Base-by-base conservation (phyloP, 64 coral and sea anemone species). In the Porites australiensis region DNA sequence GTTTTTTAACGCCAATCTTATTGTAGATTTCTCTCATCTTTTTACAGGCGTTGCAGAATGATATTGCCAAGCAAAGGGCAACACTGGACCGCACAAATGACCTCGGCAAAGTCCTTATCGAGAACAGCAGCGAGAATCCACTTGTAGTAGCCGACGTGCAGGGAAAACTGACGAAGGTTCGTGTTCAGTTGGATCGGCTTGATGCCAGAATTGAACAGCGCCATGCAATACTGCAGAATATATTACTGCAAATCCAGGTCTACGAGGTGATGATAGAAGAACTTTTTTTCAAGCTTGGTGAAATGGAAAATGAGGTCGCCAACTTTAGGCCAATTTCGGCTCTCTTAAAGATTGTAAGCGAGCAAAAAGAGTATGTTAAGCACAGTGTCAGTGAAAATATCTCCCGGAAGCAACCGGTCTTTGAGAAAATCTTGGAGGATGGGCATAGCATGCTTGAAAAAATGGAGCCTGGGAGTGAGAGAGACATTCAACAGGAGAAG, bases 341-440 rank as follows among this genome's bases (percentile, higher is more conserved):
- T 13, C 57, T 99, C 72, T 79, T 95, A 49, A 77, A 93, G 50
- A 87, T 83, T 9, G 97, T 91, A 13, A 89, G 96, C 55, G 88
- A 91, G 19, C 97, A 99, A 74, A 81, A 93, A 22, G 94, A 93
- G 50, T 88, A 94, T 12, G 90, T 88, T 44, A 59, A 99, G 46
- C 70, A 72, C 12, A 91, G 64, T 27, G 75, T 96, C 8, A 47
- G 75, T 2, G 94, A 95, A 15, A 90, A 78, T 63, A 77, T 99
- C 48, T 23, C 77, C 2, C 82, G 86, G 48, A 96, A 99, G 44
- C 82, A 99, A 63, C 97, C 94, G 2, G 94, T 99, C 9, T 99
- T 88, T 55, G 94, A 96, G 47, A 99, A 94, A 47, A 74, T 99
- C n/a, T 80, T 99, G 6, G 94, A 99, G 67, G 97, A 99, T 81